These are phyloP conservation scores for Cardiocondyla obscurior DNA, from an alignment of 1,140 invertebrate genomes.

Conservation along the genomic window DNA sequence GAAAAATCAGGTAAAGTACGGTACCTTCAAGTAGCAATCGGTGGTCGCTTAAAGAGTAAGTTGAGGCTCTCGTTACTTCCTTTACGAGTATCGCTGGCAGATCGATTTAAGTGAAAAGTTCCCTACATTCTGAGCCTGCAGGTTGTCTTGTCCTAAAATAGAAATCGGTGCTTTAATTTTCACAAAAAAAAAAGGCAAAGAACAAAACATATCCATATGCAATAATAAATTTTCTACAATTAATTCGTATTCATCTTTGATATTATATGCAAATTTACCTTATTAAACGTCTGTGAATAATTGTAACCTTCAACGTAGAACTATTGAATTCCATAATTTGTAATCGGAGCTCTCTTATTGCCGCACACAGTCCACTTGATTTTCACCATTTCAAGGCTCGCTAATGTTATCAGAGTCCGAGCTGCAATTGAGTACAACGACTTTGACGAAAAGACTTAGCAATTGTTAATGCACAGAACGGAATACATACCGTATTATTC, in stretches of 20 bases:
- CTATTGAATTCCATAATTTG: no score
- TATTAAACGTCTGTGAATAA: not conserved
- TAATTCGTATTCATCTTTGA: not conserved
- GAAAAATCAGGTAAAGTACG: not conserved
- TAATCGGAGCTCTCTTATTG: no score
- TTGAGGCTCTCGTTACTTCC: not conserved
- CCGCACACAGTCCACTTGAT: no score
- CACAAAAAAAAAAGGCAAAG: not conserved
- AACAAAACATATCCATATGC: no score
- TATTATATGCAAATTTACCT: not conserved
- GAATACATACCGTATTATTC: no score
- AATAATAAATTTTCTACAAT: not conserved
- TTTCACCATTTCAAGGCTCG: no score
- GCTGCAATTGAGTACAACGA: no score
- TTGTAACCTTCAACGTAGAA: not conserved
- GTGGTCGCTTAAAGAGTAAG: not conserved
- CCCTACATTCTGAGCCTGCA: not conserved
- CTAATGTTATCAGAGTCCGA: no score
- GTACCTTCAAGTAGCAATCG: not conserved
- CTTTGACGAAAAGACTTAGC: no score
- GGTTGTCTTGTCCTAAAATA: not conserved
- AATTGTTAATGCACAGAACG: no score
- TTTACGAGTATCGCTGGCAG: not conserved
- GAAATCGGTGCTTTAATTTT: not conserved
- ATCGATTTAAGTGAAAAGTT: constrained; percentile 27